Conservation (phyloP, 2,888 invertebrate species). For the Melangyna quadrimaculata region DNA sequence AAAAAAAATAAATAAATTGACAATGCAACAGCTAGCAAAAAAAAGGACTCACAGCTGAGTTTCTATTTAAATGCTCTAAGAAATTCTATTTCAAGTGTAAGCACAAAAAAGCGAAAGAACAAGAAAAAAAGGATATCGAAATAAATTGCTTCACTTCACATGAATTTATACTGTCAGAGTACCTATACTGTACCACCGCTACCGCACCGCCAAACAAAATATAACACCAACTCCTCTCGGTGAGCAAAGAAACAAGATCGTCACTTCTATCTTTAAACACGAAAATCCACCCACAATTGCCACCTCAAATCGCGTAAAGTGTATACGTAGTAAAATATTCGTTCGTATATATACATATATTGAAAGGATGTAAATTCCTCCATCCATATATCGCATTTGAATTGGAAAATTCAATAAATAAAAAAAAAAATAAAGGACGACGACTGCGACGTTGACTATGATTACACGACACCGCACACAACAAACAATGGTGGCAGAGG, state of each 20-base stretch:
- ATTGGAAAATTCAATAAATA: constrained; percentile 68
- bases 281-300: constrained; percentile 47
- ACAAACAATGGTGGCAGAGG: constrained; percentile 18
- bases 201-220: not conserved
- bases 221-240: not conserved
- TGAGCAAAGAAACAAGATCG: not conserved
- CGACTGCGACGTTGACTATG: constrained; percentile 10
- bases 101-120: constrained; percentile 13
- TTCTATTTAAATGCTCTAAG: constrained; percentile 65
- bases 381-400: constrained; percentile 53
- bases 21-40: not conserved
- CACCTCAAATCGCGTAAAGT: constrained; percentile 67
- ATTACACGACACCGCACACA: constrained; percentile 25
- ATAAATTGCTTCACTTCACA: constrained; percentile 72
- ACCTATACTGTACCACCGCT: not conserved
- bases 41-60: constrained; percentile 35
- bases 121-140: constrained; percentile 63
- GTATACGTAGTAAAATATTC: too few relatives aligned
- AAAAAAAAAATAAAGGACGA: not conserved
- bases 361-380: constrained; percentile 58
- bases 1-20: not conserved
- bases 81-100: constrained; percentile 66
- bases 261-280: constrained; percentile 8
- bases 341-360: constrained; percentile 58
- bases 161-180: constrained; percentile 15